These are phyloP conservation scores for Callionymus lyra DNA, from an alignment of 2,113 vertebrate genomes.

Conservation along the genomic window DNA sequence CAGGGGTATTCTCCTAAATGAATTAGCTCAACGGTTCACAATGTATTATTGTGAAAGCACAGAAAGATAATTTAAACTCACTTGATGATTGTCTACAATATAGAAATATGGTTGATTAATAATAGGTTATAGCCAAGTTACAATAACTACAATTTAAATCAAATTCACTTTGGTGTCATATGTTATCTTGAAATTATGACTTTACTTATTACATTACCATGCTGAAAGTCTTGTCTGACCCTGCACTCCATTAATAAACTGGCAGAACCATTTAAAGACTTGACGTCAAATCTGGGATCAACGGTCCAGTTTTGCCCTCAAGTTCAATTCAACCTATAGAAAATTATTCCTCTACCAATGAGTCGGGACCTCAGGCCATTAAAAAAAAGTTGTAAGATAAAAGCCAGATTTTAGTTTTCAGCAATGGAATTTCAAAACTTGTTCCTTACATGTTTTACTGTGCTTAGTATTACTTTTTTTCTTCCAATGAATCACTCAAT, in stretches of 20 bases:
- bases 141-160: no score
- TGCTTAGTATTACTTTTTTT: no score
- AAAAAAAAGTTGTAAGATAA: no score
- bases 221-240: slow-evolving; percentile 17
- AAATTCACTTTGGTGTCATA: no score
- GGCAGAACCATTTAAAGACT: slow-evolving; percentile 27
- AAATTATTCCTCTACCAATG: no score
- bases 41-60: slow-evolving; percentile 1
- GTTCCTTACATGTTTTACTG: no score
- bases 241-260: slow-evolving; percentile 38
- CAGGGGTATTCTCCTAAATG: slow-evolving; percentile 1
- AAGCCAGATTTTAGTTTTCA: no score
- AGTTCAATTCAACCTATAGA: slow-evolving; percentile 18
- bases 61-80: not conserved
- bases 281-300: slow-evolving; percentile 16
- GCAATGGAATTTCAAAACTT: no score
- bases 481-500: no score
- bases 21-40: not conserved
- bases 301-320: slow-evolving; percentile 36
- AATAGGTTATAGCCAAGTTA: not conserved
- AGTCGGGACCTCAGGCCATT: no score
- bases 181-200: no score
- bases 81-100: not conserved
- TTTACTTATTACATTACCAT: no score
- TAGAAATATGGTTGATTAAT: not conserved